Conservation (phyloP, 2,888 invertebrate species). For the Eristalinus sepulchralis region DNA sequence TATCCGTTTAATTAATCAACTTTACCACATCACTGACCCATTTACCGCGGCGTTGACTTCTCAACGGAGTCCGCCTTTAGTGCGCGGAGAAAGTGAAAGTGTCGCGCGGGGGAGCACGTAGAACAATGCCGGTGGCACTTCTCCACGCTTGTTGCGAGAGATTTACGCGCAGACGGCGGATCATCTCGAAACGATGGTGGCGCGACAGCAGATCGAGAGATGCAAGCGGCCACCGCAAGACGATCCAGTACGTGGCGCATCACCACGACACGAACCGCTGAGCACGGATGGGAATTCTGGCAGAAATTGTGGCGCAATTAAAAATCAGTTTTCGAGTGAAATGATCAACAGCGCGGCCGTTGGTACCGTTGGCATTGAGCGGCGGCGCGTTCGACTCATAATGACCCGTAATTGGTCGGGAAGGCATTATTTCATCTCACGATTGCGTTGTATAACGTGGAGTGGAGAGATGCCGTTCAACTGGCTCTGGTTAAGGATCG, state of each 20-base stretch:
- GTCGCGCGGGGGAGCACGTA: background rate
- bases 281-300: background rate
- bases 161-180: background rate
- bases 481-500: too few relatives aligned
- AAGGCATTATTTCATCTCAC: background rate
- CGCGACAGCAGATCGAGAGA: background rate
- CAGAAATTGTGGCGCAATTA: background rate
- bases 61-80: conserved; percentile 1
- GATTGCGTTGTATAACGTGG: background rate
- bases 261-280: background rate
- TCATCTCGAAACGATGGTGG: background rate
- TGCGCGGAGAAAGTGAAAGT: background rate
- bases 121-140: background rate
- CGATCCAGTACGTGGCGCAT: background rate
- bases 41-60: conserved; percentile 17
- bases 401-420: background rate
- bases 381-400: background rate
- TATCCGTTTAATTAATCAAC: conserved; percentile 53
- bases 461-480: background rate
- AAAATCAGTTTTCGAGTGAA: background rate
- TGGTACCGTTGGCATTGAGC: background rate
- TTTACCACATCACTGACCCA: conserved; percentile 29
- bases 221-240: background rate
- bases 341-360: background rate
- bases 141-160: background rate